Conservation (phyloP, 2,888 invertebrate genomes). For the Metopia argyrocephala region DNA sequence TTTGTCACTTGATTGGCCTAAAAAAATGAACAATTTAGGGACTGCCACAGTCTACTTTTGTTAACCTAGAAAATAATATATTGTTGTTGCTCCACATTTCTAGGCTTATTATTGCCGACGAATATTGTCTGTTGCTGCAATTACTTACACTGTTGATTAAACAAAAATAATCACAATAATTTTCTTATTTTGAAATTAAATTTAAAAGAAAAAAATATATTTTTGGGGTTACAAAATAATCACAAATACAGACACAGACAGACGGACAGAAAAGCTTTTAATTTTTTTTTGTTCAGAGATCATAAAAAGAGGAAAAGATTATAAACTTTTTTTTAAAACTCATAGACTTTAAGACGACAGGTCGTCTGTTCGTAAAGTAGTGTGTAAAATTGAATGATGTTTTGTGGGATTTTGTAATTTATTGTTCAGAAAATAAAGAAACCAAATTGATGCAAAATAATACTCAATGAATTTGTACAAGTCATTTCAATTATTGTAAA, state of each 20-base stretch:
- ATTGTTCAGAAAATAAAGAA: no score
- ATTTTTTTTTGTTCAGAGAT: background rate
- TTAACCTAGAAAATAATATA: constrained; percentile 36
- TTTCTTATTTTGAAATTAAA: constrained; percentile 46
- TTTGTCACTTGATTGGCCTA: constrained; percentile 8
- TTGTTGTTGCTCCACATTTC: background rate
- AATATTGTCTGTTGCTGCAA: background rate
- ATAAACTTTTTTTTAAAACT: background rate
- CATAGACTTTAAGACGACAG: constrained; percentile 7
- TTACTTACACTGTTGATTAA: background rate
- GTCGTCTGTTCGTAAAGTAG: constrained; percentile 9
- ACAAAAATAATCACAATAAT: constrained; percentile 13
- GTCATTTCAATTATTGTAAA: no score
- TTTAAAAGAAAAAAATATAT: background rate
- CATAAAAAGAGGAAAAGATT: constrained; percentile 16
- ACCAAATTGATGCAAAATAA: no score
- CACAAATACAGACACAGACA: no score
- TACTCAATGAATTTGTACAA: no score
- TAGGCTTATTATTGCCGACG: background rate
- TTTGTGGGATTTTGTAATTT: background rate
- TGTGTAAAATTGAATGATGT: background rate
- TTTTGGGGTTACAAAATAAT: no score
- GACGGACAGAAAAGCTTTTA: background rate
- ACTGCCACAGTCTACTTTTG: background rate
- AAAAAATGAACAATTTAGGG: constrained; percentile 4